Evolutionary conservation across 2,797 vertebrate species (phyloP).

Genomic region (Microctenopoma steveboyesi): DNA sequence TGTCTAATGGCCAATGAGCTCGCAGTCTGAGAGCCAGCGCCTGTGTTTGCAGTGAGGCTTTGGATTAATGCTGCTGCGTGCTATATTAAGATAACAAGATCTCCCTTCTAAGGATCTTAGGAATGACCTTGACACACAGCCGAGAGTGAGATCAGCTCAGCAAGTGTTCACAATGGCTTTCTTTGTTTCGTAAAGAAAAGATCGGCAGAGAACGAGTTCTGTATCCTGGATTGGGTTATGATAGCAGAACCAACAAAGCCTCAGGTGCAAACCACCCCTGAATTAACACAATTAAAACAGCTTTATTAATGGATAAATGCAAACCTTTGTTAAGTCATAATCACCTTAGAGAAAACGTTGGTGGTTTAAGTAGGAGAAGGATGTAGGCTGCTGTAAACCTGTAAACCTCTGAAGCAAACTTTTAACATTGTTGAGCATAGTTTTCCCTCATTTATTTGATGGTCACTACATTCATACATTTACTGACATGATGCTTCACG

Average conservation of each 20-base stretch:
- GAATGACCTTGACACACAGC: slow-evolving; percentile 58
- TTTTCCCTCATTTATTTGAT: slow-evolving; percentile 10
- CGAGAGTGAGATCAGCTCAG: slow-evolving; percentile 10
- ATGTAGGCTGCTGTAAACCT: slow-evolving; percentile 35
- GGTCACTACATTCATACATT: slow-evolving; percentile 4
- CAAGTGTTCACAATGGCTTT: slow-evolving; percentile 40
- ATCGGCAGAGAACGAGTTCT: not conserved
- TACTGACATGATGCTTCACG: not conserved
- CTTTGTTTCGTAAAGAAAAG: slow-evolving; percentile 54
- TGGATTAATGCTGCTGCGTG: slow-evolving; percentile 63
- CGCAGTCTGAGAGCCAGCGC: not conserved
- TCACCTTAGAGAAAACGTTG: slow-evolving; percentile 49
- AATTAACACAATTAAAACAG: slow-evolving; percentile 53
- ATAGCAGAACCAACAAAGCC: slow-evolving; percentile 45
- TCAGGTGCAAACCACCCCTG: slow-evolving; percentile 62
- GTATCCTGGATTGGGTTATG: slow-evolving; percentile 15
- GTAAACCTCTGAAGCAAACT: slow-evolving; percentile 40
- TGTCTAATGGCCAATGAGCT: slow-evolving; percentile 21
- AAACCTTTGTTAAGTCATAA: slow-evolving; percentile 73
- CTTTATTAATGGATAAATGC: slow-evolving; percentile 56
- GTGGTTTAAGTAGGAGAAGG: slow-evolving; percentile 24
- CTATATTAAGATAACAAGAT: slow-evolving; percentile 74
- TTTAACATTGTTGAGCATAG: slow-evolving; percentile 1
- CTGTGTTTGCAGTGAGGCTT: slow-evolving; percentile 39
- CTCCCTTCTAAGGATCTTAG: slow-evolving; percentile 47